phyloP scores from a whole-genome alignment of 2,113 vertebrate species.

The Stercorarius parasiticus region DNA sequence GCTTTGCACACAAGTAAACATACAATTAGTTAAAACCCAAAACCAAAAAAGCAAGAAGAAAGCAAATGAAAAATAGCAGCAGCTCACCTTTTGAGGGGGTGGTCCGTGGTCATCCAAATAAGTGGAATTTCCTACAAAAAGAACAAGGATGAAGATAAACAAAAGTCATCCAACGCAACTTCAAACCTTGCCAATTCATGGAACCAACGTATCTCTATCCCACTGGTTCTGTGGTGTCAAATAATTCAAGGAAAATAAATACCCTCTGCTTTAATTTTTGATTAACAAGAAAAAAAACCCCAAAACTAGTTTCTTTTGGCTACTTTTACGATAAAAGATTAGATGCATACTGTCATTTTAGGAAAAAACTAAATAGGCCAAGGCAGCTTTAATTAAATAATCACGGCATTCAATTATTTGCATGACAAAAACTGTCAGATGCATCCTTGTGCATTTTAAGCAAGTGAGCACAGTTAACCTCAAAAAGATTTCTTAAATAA shows the following conservation, averaged over 20 bases:
- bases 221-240: not conserved
- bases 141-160: constrained; percentile 17
- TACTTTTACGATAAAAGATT: not conserved
- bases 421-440: not conserved
- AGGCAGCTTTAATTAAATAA: not conserved
- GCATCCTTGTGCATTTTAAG: not conserved
- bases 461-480: not conserved
- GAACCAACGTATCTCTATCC: not conserved
- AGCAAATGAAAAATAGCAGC: not conserved
- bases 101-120: constrained; percentile 93
- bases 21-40: not conserved
- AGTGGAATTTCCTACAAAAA: constrained; percentile 88
- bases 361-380: not conserved
- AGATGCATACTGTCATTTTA: not conserved
- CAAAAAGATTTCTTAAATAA: not conserved
- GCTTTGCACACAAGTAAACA: not conserved
- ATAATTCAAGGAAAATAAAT: not conserved
- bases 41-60: not conserved
- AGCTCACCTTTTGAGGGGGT: constrained; percentile 84
- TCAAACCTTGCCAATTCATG: not conserved
- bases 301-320: not conserved
- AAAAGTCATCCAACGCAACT: not conserved
- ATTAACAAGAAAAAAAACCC: not conserved
- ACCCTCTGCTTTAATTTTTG: not conserved
- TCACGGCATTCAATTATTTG: not conserved